Evolutionary conservation across 2,797 vertebrate genomes (phyloP).

Genomic region (Dicrostonyx torquatus): DNA sequence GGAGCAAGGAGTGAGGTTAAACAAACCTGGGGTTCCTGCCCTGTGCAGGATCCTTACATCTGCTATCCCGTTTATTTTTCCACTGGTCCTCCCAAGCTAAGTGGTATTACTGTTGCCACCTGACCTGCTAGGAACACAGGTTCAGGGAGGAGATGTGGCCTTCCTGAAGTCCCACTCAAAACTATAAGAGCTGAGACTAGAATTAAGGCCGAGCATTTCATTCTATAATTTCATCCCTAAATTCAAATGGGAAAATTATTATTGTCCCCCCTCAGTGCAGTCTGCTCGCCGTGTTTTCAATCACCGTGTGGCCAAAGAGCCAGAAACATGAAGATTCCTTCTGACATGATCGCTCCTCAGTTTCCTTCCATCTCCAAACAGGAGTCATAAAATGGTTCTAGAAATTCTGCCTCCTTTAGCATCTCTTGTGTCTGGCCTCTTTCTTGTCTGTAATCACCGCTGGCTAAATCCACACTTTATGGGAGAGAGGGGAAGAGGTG

Average conservation of each 20-base stretch:
- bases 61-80: neutral
- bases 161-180: constrained; percentile 3
- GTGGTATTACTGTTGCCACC: neutral
- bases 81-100: neutral
- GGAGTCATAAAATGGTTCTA: neutral
- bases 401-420: neutral
- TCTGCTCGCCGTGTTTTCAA: neutral
- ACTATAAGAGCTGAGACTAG: neutral
- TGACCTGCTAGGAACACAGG: neutral
- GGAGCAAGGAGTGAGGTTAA: neutral
- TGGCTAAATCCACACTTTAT: neutral
- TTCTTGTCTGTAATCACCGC: neutral
- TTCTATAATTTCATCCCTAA: neutral
- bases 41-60: neutral
- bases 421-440: neutral
- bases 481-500: neutral
- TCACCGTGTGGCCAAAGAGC: neutral
- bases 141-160: neutral
- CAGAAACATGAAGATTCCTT: constrained; percentile 6
- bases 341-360: neutral
- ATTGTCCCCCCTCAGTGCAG: neutral
- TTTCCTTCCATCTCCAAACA: neutral
- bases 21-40: neutral
- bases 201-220: neutral
- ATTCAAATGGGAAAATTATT: neutral